Conservation (phyloP, 2,888 invertebrate genomes). For the Cheilosia urbana region DNA sequence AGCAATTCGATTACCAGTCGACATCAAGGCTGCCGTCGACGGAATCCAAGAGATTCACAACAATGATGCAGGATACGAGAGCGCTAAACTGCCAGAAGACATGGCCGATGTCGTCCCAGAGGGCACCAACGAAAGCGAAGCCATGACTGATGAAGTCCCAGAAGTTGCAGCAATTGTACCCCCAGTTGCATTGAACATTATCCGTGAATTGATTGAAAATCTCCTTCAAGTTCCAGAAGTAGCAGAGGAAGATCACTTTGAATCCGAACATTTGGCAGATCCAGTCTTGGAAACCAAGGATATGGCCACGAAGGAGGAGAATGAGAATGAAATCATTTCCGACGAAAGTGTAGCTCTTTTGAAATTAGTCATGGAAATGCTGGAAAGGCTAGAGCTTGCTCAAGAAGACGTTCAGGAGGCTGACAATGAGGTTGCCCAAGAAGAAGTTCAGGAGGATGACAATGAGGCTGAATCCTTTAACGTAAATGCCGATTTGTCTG, state of each 20-base stretch:
- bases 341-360: not conserved
- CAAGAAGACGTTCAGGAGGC: not conserved
- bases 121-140: not conserved
- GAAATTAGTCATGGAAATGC: not conserved
- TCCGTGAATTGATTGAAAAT: not conserved
- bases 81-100: not conserved
- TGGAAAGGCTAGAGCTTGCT: not conserved
- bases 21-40: not conserved
- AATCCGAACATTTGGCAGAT: slow-evolving; percentile 17
- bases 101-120: slow-evolving; percentile 11
- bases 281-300: slow-evolving; percentile 1
- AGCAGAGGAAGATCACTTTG: not conserved
- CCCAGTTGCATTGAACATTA: not conserved
- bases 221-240: slow-evolving; percentile 8
- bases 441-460: not conserved
- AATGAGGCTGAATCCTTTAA: too few species aligned
- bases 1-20: slow-evolving; percentile 43
- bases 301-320: slow-evolving; percentile 23
- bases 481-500: too few species aligned
- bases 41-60: not conserved
- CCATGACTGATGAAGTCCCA: slow-evolving; percentile 13
- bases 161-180: slow-evolving; percentile 6
- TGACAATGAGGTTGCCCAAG: not conserved
- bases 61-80: slow-evolving; percentile 12
- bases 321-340: slow-evolving; percentile 16